Evolutionary conservation across 2,797 vertebrate species (phyloP).

Genomic region (Chromis chromis): DNA sequence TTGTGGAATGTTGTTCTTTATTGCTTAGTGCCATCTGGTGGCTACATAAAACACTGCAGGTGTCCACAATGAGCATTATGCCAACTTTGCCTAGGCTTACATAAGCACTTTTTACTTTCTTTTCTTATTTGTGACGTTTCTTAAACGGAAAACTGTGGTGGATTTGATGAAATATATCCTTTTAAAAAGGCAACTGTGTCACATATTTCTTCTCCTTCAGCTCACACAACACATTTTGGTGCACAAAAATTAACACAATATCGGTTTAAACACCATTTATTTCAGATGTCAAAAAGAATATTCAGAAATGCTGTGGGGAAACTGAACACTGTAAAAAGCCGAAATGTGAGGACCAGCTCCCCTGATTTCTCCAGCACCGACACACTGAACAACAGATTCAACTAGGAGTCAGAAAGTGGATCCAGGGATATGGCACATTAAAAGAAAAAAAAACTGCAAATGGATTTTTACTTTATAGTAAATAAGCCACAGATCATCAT

Average conservation of each 20-base stretch:
- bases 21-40: constrained; percentile 65
- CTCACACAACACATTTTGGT: not conserved
- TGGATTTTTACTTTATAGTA: not conserved
- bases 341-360: constrained; percentile 68
- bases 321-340: constrained; percentile 73
- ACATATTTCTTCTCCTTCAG: constrained; percentile 6
- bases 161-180: constrained; percentile 58
- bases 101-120: constrained; percentile 48
- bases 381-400: constrained; percentile 42
- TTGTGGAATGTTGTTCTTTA: constrained; percentile 39
- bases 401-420: constrained; percentile 45
- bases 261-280: constrained; percentile 66
- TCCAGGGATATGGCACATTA: constrained; percentile 71
- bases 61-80: not conserved
- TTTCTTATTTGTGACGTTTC: constrained; percentile 42
- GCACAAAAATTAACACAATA: not conserved
- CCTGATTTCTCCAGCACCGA: constrained; percentile 53
- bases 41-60: constrained; percentile 45
- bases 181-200: constrained; percentile 42
- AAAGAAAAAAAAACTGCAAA: constrained; percentile 1
- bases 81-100: not conserved
- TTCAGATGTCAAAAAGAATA: constrained; percentile 70
- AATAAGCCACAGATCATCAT: not conserved
- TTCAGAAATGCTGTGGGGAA: constrained; percentile 68
- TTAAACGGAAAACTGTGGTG: constrained; percentile 21